Evolutionary conservation across 2,797 vertebrate species (phyloP), one percentile per base, ranked within the genome.

Genomic region (Mycteria americana): DNA sequence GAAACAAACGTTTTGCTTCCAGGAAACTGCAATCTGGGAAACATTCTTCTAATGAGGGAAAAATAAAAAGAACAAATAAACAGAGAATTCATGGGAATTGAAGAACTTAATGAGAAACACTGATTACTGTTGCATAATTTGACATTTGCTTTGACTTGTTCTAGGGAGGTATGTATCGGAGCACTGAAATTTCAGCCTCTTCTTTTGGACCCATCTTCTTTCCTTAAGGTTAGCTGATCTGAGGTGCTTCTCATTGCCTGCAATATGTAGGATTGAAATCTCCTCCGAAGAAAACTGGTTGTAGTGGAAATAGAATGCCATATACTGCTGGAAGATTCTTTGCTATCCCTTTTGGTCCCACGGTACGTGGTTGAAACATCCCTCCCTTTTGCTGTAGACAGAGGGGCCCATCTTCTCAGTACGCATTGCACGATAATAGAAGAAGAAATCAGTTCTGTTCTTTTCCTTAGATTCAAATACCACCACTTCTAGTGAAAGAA

Each of bases 341-440:
- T 82, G 37, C 63, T 48, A 1, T 53, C 67, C 28, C 2, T 60
- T 64, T 73, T 60, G 73, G 22, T 68, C 30, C 35, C 4, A 6
- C 50, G 28, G 39, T 54, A 5, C 8, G 0, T 9, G 28, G 11
- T 4, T 68, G 87, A 51, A 72, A 17, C 18, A 50, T 51, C 65
- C 22, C 16, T 80, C 13, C 33, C 27, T 84, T 59, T 37, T 24
- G 10, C 64, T 56, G 6, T 23, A 31, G 88, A 11, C 18, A 48
- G 19, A 78, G 22, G 5, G 16, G 5, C 41, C 7, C 25, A 3
- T 57, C 57, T 51, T 56, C 54, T 53, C n/a, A 3, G 11, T 53
- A 17, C 0, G 0, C 12, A 2, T 24, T 83, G 56, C 4, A 5
- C 0, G 4, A 15, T 57, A 74, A 10, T 0, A 69, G 12, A 56